A percentile compares a stretch with the other conserved stretches of the same genome.
These are phyloP conservation scores for Sipha flava DNA, from an alignment of 1,140 invertebrate species.

Conservation along the genomic window DNA sequence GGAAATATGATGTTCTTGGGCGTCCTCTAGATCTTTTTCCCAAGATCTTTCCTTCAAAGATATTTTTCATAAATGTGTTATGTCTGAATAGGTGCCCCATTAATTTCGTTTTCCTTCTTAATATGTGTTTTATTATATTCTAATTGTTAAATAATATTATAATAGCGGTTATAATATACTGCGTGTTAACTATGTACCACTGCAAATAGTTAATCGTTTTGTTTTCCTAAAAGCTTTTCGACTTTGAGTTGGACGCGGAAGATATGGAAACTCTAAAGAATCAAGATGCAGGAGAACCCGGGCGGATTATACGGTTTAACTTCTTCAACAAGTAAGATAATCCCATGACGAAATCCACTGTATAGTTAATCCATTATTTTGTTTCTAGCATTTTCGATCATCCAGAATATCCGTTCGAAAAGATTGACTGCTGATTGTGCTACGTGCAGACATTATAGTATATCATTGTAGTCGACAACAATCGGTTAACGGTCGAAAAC, in stretches of 20 bases:
- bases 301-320: conserved; percentile 51
- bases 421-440: too few relatives aligned
- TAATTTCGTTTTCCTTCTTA: too few relatives aligned
- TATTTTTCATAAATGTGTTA: too few relatives aligned
- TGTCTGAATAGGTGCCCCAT: too few relatives aligned
- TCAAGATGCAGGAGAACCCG: conserved; percentile 49
- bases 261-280: conserved; percentile 48
- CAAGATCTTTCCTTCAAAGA: too few relatives aligned
- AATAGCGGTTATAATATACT: background rate
- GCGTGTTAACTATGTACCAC: background rate
- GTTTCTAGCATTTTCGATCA: conserved; percentile 19
- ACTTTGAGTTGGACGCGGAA: conserved; percentile 49
- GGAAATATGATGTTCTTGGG: too few relatives aligned
- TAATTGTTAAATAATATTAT: too few relatives aligned
- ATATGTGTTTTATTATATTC: too few relatives aligned
- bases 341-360: background rate
- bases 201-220: background rate
- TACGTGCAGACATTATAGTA: too few relatives aligned
- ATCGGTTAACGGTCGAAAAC: too few relatives aligned
- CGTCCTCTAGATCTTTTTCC: too few relatives aligned
- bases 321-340: background rate
- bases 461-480: too few relatives aligned
- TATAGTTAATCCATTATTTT: background rate
- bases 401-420: conserved; percentile 34
- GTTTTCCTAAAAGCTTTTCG: conserved; percentile 48